These are phyloP conservation scores for Coreius guichenoti DNA, from an alignment of 2,797 vertebrate species.

Conservation along the genomic window DNA sequence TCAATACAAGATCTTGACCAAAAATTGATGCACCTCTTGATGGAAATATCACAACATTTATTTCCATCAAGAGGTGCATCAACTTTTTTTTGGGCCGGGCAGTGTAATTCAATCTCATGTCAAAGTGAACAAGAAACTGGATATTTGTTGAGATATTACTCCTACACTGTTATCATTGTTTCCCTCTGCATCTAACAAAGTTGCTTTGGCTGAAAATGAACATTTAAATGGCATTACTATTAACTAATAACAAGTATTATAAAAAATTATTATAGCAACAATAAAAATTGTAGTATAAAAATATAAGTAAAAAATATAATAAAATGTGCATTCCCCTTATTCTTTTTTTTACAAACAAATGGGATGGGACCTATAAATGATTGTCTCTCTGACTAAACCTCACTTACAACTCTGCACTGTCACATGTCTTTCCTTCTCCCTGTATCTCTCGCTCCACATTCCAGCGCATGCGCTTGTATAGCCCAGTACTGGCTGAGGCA, in stretches of 20 bases:
- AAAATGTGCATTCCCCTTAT: neutral
- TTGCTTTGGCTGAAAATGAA: neutral
- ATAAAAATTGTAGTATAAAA: neutral
- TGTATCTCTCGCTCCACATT: slow-evolving; percentile 72
- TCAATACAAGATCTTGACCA: too few species aligned
- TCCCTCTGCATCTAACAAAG: neutral
- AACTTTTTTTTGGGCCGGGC: too few species aligned
- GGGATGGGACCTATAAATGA: neutral
- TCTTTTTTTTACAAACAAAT: neutral
- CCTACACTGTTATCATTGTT: neutral
- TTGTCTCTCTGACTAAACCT: neutral
- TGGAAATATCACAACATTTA: too few species aligned
- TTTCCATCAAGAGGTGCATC: too few species aligned
- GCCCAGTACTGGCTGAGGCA: slow-evolving; percentile 63
- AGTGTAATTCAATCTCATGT: neutral
- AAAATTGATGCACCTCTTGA: too few species aligned
- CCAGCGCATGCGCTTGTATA: slow-evolving; percentile 89
- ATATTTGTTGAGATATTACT: neutral
- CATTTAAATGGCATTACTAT: neutral
- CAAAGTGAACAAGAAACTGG: neutral
- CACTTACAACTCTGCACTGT: slow-evolving; percentile 74
- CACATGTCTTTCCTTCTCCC: slow-evolving; percentile 43
- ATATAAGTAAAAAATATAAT: neutral
- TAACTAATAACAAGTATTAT: neutral
- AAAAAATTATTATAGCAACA: neutral